Conservation (phyloP, 2,113 vertebrate genomes). For the Thymallus thymallus region DNA sequence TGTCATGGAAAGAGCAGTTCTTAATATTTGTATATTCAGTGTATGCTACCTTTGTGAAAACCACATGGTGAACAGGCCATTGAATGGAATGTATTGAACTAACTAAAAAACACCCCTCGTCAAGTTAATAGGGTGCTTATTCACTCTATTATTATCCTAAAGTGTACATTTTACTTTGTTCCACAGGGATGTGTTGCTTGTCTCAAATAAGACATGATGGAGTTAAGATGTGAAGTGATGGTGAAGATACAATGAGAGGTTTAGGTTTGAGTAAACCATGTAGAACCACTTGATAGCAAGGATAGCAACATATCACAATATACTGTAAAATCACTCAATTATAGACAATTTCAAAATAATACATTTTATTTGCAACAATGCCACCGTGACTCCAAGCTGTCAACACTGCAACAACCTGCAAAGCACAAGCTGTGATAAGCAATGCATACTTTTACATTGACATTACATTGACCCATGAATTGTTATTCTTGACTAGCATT, state of each 20-base stretch:
- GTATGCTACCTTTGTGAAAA: no score
- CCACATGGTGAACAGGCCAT: no score
- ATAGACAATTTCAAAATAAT: conserved; percentile 41
- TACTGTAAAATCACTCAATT: conserved; percentile 14
- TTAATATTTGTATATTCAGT: no score
- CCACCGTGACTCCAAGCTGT: conserved; percentile 50
- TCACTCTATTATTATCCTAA: no score
- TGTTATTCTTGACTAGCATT: conserved; percentile 41
- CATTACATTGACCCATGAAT: conserved; percentile 46
- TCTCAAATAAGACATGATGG: no score
- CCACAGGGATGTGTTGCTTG: no score
- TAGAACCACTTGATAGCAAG: background rate
- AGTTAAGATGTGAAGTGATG: background rate
- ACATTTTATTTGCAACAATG: conserved; percentile 69
- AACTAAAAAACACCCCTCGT: no score
- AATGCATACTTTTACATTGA: conserved; percentile 8
- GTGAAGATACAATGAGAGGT: background rate
- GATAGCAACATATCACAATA: background rate
- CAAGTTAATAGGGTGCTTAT: no score
- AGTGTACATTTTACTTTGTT: no score
- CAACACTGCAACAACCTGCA: conserved; percentile 51
- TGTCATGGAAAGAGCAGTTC: no score
- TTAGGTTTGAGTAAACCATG: background rate
- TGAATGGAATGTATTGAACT: no score
- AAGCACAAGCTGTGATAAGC: conserved; percentile 57